Percentiles rank a stretch among this genome's conserved stretches.
These are phyloP conservation scores for Cantharis rustica DNA, from an alignment of 2,888 invertebrate species.

Conservation along the genomic window DNA sequence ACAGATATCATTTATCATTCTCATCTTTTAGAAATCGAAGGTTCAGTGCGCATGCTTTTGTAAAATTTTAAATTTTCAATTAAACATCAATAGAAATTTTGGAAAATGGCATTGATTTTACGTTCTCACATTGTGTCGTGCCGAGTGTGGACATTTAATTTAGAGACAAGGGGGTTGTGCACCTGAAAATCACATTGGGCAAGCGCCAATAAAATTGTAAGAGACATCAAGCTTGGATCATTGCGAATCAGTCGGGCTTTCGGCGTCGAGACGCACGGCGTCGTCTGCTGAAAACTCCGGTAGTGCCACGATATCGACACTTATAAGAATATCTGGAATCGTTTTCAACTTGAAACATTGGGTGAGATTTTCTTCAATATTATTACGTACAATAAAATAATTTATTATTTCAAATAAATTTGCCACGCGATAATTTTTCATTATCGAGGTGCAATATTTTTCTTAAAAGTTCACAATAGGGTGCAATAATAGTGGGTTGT, in stretches of 20 bases:
- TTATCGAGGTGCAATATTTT: background rate
- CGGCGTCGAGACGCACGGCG: slow-evolving; percentile 52
- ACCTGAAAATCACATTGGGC: slow-evolving; percentile 49
- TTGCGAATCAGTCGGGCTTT: slow-evolving; percentile 54
- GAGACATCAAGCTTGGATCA: slow-evolving; percentile 44
- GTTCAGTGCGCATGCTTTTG: slow-evolving; percentile 38
- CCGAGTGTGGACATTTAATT: slow-evolving; percentile 46
- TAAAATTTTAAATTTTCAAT: slow-evolving; percentile 26
- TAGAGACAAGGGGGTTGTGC: slow-evolving; percentile 37
- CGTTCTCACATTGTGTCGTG: slow-evolving; percentile 26
- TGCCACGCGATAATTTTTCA: background rate
- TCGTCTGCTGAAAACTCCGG: slow-evolving; percentile 39
- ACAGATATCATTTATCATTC: slow-evolving; percentile 50
- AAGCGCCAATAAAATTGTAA: slow-evolving; percentile 46
- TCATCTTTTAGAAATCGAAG: slow-evolving; percentile 23
- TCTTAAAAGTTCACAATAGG: background rate
- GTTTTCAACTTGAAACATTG: slow-evolving; percentile 1
- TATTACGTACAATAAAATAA: background rate
- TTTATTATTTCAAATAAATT: background rate
- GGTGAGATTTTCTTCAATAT: slow-evolving; percentile 6
- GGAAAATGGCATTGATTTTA: background rate
- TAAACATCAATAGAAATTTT: background rate
- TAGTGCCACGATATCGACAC: slow-evolving; percentile 15
- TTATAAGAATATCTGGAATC: slow-evolving; percentile 3
- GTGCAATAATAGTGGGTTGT: background rate